A percentile compares a stretch with the other conserved stretches of the same genome.
These are phyloP conservation scores for Apogon talboti DNA, from an alignment of 2,797 vertebrate genomes.

Conservation along the genomic window DNA sequence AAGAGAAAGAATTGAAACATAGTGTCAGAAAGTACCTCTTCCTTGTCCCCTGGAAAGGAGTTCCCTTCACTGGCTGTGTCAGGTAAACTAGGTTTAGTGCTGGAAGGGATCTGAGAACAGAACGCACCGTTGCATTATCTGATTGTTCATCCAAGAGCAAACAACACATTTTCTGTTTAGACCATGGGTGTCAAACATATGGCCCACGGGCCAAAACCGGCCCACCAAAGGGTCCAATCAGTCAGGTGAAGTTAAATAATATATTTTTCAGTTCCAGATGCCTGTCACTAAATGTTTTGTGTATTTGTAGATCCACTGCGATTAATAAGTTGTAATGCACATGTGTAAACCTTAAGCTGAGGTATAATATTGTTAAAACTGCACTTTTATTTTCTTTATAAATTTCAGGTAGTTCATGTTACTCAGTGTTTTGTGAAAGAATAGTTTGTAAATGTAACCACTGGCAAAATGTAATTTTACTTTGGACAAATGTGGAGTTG, in stretches of 20 bases:
- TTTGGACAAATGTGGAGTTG: background rate
- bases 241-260: too few relatives aligned
- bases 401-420: background rate
- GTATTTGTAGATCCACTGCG: too few relatives aligned
- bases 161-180: background rate
- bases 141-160: background rate
- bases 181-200: too few relatives aligned
- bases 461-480: too few relatives aligned
- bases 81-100: constrained; percentile 73
- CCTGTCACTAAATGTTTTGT: background rate
- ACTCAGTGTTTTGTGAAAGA: background rate
- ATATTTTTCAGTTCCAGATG: too few relatives aligned
- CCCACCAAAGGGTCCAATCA: too few relatives aligned
- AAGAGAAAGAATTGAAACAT: background rate
- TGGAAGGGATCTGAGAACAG: constrained; percentile 82
- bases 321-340: too few relatives aligned
- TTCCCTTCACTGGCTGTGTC: constrained; percentile 69
- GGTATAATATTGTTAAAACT: too few relatives aligned
- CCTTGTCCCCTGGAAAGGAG: constrained; percentile 63
- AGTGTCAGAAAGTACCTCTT: constrained; percentile 67
- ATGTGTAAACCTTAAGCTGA: too few relatives aligned
- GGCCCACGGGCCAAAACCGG: too few relatives aligned
- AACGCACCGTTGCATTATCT: background rate
- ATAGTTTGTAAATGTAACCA: too few relatives aligned
- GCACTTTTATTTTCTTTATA: too few relatives aligned